Evolutionary conservation across 1,140 invertebrate genomes (phyloP).

Genomic region (Drosophila gunungcola): DNA sequence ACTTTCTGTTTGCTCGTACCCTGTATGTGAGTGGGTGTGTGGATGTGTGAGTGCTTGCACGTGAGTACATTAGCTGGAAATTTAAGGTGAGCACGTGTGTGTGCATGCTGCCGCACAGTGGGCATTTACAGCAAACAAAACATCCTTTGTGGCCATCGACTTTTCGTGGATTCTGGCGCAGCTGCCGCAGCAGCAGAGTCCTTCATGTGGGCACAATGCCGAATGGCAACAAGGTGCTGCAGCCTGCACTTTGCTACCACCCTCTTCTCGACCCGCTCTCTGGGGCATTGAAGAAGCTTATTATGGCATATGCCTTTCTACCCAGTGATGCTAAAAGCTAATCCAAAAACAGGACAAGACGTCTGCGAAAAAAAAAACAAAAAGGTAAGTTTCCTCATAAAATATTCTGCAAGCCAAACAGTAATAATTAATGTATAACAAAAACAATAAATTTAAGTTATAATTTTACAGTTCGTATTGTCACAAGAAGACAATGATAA

Average conservation of each 20-base stretch:
- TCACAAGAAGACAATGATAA: too few relatives aligned
- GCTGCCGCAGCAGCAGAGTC: conserved; percentile 12
- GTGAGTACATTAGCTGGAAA: conserved; percentile 54
- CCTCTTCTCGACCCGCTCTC: background rate
- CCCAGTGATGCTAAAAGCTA: conserved; percentile 16
- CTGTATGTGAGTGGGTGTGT: conserved; percentile 3
- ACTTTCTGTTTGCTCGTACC: conserved; percentile 47
- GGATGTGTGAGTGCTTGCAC: conserved; percentile 3
- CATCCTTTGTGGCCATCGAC: conserved; percentile 45
- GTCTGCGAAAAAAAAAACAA: background rate
- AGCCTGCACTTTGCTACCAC: conserved; percentile 21
- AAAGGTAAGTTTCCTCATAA: background rate
- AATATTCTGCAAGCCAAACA: background rate
- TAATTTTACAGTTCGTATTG: too few relatives aligned
- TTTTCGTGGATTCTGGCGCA: conserved; percentile 20
- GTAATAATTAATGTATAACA: too few relatives aligned
- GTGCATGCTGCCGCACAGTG: conserved; percentile 30
- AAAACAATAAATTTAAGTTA: background rate
- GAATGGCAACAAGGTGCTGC: conserved; percentile 40
- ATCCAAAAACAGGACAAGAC: background rate
- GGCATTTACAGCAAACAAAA: conserved; percentile 54
- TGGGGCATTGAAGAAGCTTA: conserved; percentile 33
- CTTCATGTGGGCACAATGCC: conserved; percentile 42
- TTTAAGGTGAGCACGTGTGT: conserved; percentile 36
- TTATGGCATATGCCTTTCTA: conserved; percentile 17